phyloP scores from a whole-genome alignment of 2,888 invertebrate genomes.

The Athalia circularis region DNA sequence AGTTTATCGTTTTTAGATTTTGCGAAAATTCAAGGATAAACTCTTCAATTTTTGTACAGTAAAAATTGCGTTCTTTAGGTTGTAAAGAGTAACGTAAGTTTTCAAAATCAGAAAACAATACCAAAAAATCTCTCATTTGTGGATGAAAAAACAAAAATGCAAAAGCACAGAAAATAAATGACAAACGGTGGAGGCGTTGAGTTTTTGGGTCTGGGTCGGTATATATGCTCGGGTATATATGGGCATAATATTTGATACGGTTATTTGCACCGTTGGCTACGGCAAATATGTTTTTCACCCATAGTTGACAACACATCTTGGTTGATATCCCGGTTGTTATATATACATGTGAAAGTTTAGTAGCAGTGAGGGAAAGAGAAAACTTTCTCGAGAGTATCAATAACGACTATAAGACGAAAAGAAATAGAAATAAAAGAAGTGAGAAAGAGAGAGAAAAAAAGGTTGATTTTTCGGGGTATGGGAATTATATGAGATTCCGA shows the following conservation, averaged over 20 bases:
- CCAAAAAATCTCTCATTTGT: too few relatives aligned
- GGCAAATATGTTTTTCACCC: constrained; percentile 66
- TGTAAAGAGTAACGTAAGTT: too few relatives aligned
- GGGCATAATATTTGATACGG: background rate
- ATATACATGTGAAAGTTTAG: background rate
- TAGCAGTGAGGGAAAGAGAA: constrained; percentile 27
- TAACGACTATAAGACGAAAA: constrained; percentile 52
- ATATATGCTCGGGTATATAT: background rate
- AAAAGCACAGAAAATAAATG: constrained; percentile 8
- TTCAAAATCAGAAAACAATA: too few relatives aligned
- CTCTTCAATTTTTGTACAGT: too few relatives aligned
- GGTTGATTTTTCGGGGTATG: background rate
- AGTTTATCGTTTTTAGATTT: too few relatives aligned
- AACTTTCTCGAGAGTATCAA: constrained; percentile 57
- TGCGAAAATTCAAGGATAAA: too few relatives aligned
- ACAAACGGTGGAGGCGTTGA: constrained; percentile 18
- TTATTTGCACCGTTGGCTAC: constrained; percentile 58
- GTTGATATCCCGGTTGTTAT: background rate
- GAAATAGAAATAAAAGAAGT: too few relatives aligned
- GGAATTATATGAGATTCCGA: constrained; percentile 14
- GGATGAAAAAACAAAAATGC: too few relatives aligned
- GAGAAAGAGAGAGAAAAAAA: background rate
- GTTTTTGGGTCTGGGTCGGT: constrained; percentile 2
- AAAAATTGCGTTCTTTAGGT: too few relatives aligned
- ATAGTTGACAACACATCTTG: constrained; percentile 43